Evolutionary conservation across 1,140 invertebrate genomes (phyloP).

Genomic region (Propsilocerus akamusi): DNA sequence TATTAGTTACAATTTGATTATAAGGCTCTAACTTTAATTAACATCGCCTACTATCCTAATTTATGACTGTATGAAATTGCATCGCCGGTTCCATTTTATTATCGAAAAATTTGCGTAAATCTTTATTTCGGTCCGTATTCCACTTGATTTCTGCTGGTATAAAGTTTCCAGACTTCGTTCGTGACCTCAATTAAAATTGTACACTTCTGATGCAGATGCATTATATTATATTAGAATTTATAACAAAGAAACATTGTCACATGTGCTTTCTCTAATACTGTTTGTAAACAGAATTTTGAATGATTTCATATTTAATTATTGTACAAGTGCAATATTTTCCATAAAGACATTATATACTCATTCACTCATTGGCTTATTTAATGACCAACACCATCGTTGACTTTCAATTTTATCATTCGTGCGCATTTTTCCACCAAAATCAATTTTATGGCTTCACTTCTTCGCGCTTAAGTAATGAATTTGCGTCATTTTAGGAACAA

Average conservation of each 20-base stretch:
- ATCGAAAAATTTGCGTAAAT: not conserved
- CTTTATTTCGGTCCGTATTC: not conserved
- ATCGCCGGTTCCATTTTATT: not conserved
- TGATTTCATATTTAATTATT: no score
- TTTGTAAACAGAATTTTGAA: no score
- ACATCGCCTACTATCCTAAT: not conserved
- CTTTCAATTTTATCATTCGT: not conserved
- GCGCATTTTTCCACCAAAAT: not conserved
- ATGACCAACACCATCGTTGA: not conserved
- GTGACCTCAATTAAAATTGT: no score
- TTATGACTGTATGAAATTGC: not conserved
- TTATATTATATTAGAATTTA: no score
- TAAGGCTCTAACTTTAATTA: not conserved
- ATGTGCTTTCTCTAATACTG: no score
- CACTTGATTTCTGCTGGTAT: no score
- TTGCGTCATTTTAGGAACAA: conserved; percentile 53
- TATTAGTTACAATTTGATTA: not conserved
- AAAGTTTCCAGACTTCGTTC: no score
- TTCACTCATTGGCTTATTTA: not conserved
- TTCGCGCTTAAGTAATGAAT: conserved; percentile 7
- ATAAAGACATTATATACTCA: not conserved
- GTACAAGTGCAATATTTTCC: not conserved
- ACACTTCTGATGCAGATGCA: no score
- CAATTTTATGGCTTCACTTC: not conserved
- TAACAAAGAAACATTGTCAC: no score